Evolutionary conservation across 2,888 invertebrate species (phyloP), one percentile per base, ranked within the genome.

Genomic region (Arenicola marina): DNA sequence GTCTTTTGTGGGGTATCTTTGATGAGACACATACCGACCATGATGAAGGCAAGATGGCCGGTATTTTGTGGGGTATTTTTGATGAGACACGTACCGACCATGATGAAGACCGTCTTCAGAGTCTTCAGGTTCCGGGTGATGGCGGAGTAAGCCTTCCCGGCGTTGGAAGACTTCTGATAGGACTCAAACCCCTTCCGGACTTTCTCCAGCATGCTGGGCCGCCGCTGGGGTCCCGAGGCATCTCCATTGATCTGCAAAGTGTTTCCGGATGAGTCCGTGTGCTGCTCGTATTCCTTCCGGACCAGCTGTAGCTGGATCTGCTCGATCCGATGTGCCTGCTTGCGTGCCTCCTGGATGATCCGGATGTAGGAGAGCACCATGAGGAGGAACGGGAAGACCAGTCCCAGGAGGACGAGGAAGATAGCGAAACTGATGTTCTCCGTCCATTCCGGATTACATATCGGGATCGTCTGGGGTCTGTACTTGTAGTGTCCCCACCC

Each of bases 401-500:
- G 65, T 38, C 73, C 74, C 2, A 70, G 28, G 7, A 70, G 33
- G 21, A 73, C 62, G 24, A 74, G 58, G 32, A 73, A 62, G 18
- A 64, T 46, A 18, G 73, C 67, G 61, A 67, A 73, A 7, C 64
- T 54, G 28, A 63, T 55, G 31, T 65, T 54, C 4, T 48, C 48
- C 1, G 54, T 46, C 64, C 69, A 72, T 15, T 48, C 62, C 18
- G 70, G 71, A 56, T 66, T 67, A 59, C 77, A 77, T 15, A 76
- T 71, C 24, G 76, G 75, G 45, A 77, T 70, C 3, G 73, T 70
- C 46, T 72, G 70, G 0, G 76, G 72, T 51, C 73, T 65, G 61
- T 73, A 77, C 28, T 46, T 62, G 56, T 76, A 76, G n/a, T 69
- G 58, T 4, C 77, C 77, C 75, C 75, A 77, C 2, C 76, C 76